phyloP scores from a whole-genome alignment of 2,113 vertebrate genomes.

The Pampusana beccarii region DNA sequence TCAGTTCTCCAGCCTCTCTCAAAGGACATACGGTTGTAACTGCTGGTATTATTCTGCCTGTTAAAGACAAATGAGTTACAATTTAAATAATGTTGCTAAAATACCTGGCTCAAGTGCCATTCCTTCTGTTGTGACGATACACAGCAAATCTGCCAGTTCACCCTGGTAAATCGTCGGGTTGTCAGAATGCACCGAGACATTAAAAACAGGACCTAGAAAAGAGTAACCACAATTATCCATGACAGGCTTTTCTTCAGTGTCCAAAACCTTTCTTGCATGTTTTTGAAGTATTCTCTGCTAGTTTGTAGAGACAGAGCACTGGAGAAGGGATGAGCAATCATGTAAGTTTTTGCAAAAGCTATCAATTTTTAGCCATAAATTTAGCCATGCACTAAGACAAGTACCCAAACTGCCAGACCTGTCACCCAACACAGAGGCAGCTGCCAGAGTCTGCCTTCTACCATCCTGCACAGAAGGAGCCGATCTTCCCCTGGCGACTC shows the following conservation, averaged over 20 bases:
- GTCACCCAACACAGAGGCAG: not conserved
- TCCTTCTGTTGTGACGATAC: constrained; percentile 80
- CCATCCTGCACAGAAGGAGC: not conserved
- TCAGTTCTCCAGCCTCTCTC: not conserved
- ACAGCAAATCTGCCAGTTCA: constrained; percentile 88
- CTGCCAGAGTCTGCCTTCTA: not conserved
- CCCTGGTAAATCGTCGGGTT: constrained; percentile 81
- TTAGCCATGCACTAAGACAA: not conserved
- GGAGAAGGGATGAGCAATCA: not conserved
- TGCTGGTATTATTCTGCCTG: not conserved
- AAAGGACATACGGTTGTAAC: not conserved
- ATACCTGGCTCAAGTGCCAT: constrained; percentile 82
- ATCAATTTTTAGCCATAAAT: not conserved
- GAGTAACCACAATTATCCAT: not conserved
- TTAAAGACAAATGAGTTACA: not conserved
- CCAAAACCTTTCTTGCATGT: not conserved
- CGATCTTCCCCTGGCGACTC: not conserved
- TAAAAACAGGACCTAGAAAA: constrained; percentile 85
- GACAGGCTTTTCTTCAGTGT: not conserved
- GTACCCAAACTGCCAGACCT: not conserved
- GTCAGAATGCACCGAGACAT: constrained; percentile 84
- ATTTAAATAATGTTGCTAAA: not conserved
- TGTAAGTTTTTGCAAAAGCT: not conserved
- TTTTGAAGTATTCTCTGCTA: not conserved
- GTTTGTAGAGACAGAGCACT: not conserved